phyloP scores from a whole-genome alignment of 1,140 invertebrate genomes.

The Diplogasteroides magnus region DNA sequence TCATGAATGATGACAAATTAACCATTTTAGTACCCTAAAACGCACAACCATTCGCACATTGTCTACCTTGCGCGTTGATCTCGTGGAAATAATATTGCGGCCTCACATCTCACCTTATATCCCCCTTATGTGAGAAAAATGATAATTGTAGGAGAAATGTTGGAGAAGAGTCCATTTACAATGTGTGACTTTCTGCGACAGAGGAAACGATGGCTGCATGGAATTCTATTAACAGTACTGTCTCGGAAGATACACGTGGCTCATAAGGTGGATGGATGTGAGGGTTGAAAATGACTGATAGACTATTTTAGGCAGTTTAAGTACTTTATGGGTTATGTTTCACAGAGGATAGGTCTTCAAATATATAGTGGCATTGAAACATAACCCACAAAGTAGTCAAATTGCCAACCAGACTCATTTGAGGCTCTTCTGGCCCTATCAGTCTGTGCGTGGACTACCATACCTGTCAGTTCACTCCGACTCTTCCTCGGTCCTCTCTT shows the following conservation, averaged over 20 bases:
- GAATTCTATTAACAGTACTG: slow-evolving; percentile 88
- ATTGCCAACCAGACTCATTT: no score
- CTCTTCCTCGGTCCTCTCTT: slow-evolving; percentile 48
- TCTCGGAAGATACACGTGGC: slow-evolving; percentile 16
- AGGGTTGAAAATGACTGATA: slow-evolving; percentile 59
- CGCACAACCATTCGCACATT: no score
- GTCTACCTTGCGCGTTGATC: no score
- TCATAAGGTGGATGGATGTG: slow-evolving; percentile 67
- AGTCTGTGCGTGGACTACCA: slow-evolving; percentile 88
- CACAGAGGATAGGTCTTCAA: no score
- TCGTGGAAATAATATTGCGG: no score
- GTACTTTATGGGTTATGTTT: no score
- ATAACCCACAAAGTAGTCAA: no score
- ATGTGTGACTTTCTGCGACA: slow-evolving; percentile 89
- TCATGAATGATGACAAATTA: background rate
- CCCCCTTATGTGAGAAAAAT: background rate
- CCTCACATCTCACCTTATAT: no score
- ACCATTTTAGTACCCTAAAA: no score
- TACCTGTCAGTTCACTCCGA: slow-evolving; percentile 64
- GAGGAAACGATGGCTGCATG: slow-evolving; percentile 89
- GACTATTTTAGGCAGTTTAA: no score
- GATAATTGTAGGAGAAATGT: slow-evolving; percentile 69
- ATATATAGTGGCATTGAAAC: no score
- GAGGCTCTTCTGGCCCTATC: slow-evolving; percentile 77
- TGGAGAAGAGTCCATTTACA: slow-evolving; percentile 94